phyloP scores from a whole-genome alignment of 2,797 vertebrate genomes.

The Columba guinea region DNA sequence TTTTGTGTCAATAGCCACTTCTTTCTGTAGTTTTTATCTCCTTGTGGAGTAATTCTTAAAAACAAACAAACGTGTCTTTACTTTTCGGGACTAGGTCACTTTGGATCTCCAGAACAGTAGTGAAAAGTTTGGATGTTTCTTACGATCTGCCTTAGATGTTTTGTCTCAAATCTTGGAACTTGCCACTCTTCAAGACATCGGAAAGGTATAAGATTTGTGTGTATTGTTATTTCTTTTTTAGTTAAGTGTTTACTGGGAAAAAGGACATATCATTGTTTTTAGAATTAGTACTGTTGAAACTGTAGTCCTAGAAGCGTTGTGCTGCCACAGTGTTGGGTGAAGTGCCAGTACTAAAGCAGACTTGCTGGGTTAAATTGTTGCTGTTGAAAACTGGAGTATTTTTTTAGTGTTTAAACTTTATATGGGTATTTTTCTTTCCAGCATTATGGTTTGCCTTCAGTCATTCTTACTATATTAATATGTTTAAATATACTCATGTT shows the following conservation, averaged over 20 bases:
- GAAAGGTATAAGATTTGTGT: constrained; percentile 82
- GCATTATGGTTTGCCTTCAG: neutral
- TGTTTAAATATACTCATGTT: neutral
- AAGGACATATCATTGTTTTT: neutral
- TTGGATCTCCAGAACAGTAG: constrained; percentile 92
- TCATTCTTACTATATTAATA: neutral
- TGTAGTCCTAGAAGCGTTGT: neutral
- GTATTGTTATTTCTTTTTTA: neutral
- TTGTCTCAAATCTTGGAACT: constrained; percentile 94
- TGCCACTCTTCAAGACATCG: constrained; percentile 93
- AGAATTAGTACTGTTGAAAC: neutral
- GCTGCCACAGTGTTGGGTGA: neutral
- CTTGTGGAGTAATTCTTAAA: neutral
- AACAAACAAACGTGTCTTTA: neutral
- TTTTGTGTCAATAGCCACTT: neutral
- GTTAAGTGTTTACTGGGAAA: neutral
- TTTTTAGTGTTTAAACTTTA: neutral
- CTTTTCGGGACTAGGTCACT: constrained; percentile 83
- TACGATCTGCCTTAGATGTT: constrained; percentile 90
- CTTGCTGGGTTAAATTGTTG: neutral
- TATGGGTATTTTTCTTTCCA: neutral
- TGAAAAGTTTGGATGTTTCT: constrained; percentile 95
- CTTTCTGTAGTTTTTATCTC: neutral
- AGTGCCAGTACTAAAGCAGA: neutral
- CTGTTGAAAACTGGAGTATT: neutral